Base-by-base conservation (phyloP, 2,888 invertebrate genomes). In the Drosophila kokeensis region DNA sequence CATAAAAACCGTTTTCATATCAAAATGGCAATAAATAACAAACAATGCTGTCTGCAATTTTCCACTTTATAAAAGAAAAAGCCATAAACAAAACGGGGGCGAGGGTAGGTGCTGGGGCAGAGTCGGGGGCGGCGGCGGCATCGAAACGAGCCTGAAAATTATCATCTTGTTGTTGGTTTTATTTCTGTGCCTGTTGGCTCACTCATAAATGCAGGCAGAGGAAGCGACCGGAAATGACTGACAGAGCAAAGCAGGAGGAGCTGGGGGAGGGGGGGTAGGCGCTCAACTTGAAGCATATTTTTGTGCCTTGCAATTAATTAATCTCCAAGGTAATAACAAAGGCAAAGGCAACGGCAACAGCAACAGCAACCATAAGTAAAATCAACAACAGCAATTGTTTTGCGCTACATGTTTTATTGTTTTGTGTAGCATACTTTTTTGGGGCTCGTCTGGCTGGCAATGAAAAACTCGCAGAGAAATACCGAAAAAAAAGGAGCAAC, bases 311-410 rank as follows among this genome's bases (percentile, higher is more conserved):
- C 87, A 89, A 91, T 91, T 89, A 89, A 89, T 89, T 89, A 89
- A 90, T 91, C 90, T 89, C 89, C 89, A 85, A 89, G 89, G 89
- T 91, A 89, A 89, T 90, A 87, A 90, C 75, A 80, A 82, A 74
- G 69, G 65, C 79, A 69, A 73, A 62, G 67, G 45, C 55, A 54
- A 50, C 54, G 42, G 29, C 36, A 65, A 49, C 57, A 54, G 29
- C 65, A 50, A 57, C 64, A 42, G 50, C 58, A 63, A 68, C 64
- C 62, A 11, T 32, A 32, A 32, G 32, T 32, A 32, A 32, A 63
- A 53, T 50, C 60, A 65, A 69, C 66, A 61, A 67, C 80, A 54
- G 34, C 88, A 89, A 87, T 89, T 89, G 84, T 79, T 79, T 79
- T 74, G 82, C 59, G 71, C 72, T 82, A 79, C 62, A 73, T 76